Conservation (phyloP, 2,888 invertebrate genomes). For the Eupelmus urozonus region DNA sequence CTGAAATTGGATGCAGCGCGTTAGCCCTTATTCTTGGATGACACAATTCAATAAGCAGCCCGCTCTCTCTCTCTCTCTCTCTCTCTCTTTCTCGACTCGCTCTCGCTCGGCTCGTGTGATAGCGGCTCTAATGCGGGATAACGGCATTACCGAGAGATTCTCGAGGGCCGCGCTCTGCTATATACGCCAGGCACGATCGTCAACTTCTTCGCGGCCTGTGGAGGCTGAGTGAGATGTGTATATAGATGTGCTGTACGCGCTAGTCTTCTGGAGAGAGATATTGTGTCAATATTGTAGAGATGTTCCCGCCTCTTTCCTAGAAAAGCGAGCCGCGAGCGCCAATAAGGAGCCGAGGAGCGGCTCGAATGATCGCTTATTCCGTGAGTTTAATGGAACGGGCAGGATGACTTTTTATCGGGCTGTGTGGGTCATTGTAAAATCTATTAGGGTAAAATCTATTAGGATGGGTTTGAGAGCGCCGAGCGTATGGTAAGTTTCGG, state of each 20-base stretch:
- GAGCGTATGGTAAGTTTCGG: neutral
- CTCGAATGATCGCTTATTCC: neutral
- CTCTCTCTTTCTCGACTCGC: neutral
- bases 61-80: constrained; percentile 18
- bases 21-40: constrained; percentile 75
- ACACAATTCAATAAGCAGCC: constrained; percentile 76
- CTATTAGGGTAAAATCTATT: neutral
- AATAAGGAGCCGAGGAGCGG: constrained; percentile 1
- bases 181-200: neutral
- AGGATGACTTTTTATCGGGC: neutral
- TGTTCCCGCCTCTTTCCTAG: constrained; percentile 25
- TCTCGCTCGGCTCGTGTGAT: constrained; percentile 3
- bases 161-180: neutral
- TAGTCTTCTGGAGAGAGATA: neutral
- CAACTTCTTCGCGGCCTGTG: neutral
- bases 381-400: neutral
- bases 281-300: neutral
- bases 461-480: neutral
- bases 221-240: too few relatives aligned
- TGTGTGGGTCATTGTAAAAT: constrained; percentile 5
- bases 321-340: constrained; percentile 9
- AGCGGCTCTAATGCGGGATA: constrained; percentile 63
- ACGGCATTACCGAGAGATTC: constrained; percentile 61
- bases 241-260: neutral
- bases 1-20: constrained; percentile 76